Evolutionary conservation across 2,113 vertebrate species (phyloP).

Genomic region (Grus americana): DNA sequence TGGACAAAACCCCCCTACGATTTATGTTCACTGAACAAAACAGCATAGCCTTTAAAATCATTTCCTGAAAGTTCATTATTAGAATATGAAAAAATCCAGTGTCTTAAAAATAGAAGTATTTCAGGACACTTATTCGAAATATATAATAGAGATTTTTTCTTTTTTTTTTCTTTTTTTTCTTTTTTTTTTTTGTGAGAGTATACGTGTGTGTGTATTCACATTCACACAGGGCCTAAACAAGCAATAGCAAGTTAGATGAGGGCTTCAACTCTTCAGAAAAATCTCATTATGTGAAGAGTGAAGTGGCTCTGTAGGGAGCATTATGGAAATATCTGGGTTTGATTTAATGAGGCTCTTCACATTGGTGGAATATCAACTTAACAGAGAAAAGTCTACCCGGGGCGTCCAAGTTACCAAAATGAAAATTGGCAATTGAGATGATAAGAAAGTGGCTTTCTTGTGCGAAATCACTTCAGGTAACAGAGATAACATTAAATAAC

Average conservation of each 20-base stretch:
- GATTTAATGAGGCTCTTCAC: constrained; percentile 94
- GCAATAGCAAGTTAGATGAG: constrained; percentile 89
- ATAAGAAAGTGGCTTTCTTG: constrained; percentile 85
- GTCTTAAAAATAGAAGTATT: constrained; percentile 74
- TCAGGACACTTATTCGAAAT: constrained; percentile 71
- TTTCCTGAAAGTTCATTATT: constrained; percentile 67
- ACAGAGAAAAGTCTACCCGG: constrained; percentile 87
- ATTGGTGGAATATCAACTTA: constrained; percentile 88
- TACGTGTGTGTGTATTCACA: constrained; percentile 32
- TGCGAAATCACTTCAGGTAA: constrained; percentile 87
- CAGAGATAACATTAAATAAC: constrained; percentile 89
- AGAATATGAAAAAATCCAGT: constrained; percentile 75
- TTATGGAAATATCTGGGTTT: constrained; percentile 94
- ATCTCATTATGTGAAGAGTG: constrained; percentile 90
- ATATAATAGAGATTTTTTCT: neutral
- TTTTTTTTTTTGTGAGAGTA: neutral
- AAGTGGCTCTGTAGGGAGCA: constrained; percentile 90
- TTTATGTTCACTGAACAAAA: constrained; percentile 69
- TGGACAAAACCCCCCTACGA: neutral
- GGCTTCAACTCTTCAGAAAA: constrained; percentile 88
- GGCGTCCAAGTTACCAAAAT: constrained; percentile 87
- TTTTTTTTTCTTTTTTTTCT: no score
- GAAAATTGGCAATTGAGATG: constrained; percentile 90
- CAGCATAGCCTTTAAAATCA: constrained; percentile 55
- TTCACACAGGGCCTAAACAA: constrained; percentile 78